Percentiles rank a stretch among this genome's conserved stretches.
Evolutionary conservation across 1,140 invertebrate species (phyloP).

Genomic region (Apis cerana): DNA sequence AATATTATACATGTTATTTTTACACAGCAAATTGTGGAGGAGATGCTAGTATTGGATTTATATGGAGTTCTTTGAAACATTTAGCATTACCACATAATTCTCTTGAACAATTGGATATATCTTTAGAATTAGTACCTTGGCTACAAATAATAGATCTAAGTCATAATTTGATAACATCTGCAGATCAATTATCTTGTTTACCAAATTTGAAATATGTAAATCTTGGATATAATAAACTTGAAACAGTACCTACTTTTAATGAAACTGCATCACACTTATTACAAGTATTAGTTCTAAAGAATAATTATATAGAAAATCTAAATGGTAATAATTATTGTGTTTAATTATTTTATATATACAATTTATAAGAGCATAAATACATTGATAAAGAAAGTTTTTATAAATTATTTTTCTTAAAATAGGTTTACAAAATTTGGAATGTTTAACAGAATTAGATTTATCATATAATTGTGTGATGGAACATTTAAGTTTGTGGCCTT

Average conservation of each 20-base stretch:
- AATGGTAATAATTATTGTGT: constrained; percentile 66
- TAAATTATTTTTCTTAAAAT: constrained; percentile 15
- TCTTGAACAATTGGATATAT: constrained; percentile 81
- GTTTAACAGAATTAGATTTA: constrained; percentile 83
- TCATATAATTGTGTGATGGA: constrained; percentile 85
- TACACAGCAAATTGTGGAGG: constrained; percentile 82
- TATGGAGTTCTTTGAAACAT: constrained; percentile 84
- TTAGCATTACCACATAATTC: constrained; percentile 83
- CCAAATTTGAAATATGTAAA: constrained; percentile 84
- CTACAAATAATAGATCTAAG: constrained; percentile 84
- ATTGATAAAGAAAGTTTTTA: background rate
- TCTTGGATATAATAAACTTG: constrained; percentile 85
- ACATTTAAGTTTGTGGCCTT: constrained; percentile 81
- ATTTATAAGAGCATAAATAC: background rate
- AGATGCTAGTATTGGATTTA: constrained; percentile 82
- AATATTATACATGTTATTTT: background rate
- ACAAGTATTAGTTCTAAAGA: constrained; percentile 82
- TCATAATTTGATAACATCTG: constrained; percentile 81
- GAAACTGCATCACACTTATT: constrained; percentile 79
- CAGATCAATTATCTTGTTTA: constrained; percentile 80
- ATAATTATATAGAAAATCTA: constrained; percentile 82
- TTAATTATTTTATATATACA: background rate
- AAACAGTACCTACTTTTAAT: constrained; percentile 82
- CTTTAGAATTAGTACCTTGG: constrained; percentile 83
- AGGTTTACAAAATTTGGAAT: constrained; percentile 81